Conservation (phyloP, 2,888 invertebrate genomes). For the Melitaea athalia region DNA sequence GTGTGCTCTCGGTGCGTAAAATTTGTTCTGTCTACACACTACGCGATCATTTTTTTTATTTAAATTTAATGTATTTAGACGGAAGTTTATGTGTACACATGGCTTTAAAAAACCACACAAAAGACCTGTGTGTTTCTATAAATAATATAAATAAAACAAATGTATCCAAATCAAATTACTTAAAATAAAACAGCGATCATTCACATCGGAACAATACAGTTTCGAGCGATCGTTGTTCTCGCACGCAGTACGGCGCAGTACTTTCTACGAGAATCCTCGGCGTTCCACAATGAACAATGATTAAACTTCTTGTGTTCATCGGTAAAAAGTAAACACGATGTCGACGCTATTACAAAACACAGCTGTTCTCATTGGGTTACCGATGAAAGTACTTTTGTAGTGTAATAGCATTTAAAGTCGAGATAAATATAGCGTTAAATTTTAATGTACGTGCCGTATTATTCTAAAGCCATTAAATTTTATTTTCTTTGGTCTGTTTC, state of each 20-base stretch:
- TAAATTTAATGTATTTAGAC: background rate
- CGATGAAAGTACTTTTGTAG: slow-evolving; percentile 27
- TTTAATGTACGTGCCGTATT: background rate
- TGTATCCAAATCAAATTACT: background rate
- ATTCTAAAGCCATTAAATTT: background rate
- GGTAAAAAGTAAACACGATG: slow-evolving; percentile 61
- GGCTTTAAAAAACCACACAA: no score
- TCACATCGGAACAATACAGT: slow-evolving; percentile 55
- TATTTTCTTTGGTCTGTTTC: no score
- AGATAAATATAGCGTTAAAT: background rate
- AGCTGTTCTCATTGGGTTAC: slow-evolving; percentile 30
- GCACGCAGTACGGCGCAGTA: slow-evolving; percentile 56
- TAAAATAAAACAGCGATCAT: slow-evolving; percentile 26
- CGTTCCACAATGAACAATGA: slow-evolving; percentile 68
- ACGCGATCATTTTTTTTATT: no score
- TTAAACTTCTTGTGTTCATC: slow-evolving; percentile 66
- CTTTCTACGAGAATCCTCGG: slow-evolving; percentile 66
- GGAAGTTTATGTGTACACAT: no score
- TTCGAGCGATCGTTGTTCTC: slow-evolving; percentile 63
- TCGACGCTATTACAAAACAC: slow-evolving; percentile 27
- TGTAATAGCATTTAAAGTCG: slow-evolving; percentile 27
- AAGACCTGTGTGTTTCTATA: background rate
- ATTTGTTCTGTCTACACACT: background rate
- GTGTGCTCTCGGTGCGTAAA: slow-evolving; percentile 5
- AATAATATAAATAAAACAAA: background rate